Evolutionary conservation across 2,888 invertebrate species (phyloP).

Genomic region (Rutpela maculata): DNA sequence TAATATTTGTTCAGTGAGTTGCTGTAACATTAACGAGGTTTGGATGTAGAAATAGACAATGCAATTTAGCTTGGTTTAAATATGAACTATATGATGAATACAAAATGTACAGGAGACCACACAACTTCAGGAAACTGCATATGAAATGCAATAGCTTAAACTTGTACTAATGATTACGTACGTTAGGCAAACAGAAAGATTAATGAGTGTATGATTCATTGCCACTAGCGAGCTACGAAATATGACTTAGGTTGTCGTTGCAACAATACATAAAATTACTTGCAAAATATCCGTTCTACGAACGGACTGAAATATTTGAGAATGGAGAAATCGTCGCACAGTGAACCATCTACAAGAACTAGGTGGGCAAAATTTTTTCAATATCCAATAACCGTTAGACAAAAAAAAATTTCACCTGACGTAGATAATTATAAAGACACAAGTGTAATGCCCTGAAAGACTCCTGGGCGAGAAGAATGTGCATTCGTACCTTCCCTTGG

Average conservation of each 20-base stretch:
- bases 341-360: too few relatives aligned
- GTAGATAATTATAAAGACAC: too few relatives aligned
- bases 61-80: conserved; percentile 1
- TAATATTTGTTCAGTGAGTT: conserved; percentile 11
- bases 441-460: too few relatives aligned
- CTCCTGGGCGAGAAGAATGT: too few relatives aligned
- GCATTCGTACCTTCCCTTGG: too few relatives aligned
- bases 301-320: too few relatives aligned
- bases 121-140: conserved; percentile 4
- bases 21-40: conserved; percentile 8
- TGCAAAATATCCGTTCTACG: too few relatives aligned
- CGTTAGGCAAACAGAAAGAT: neutral
- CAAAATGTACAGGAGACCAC: neutral
- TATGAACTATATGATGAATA: conserved; percentile 2
- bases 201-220: neutral
- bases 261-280: too few relatives aligned
- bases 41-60: conserved; percentile 15
- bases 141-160: conserved; percentile 4
- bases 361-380: too few relatives aligned
- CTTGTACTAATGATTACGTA: neutral
- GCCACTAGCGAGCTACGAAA: neutral
- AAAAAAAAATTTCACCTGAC: too few relatives aligned
- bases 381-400: too few relatives aligned
- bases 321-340: too few relatives aligned
- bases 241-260: neutral